These are phyloP conservation scores for Acanthornis magna DNA, from an alignment of 2,797 vertebrate genomes.

Conservation along the genomic window DNA sequence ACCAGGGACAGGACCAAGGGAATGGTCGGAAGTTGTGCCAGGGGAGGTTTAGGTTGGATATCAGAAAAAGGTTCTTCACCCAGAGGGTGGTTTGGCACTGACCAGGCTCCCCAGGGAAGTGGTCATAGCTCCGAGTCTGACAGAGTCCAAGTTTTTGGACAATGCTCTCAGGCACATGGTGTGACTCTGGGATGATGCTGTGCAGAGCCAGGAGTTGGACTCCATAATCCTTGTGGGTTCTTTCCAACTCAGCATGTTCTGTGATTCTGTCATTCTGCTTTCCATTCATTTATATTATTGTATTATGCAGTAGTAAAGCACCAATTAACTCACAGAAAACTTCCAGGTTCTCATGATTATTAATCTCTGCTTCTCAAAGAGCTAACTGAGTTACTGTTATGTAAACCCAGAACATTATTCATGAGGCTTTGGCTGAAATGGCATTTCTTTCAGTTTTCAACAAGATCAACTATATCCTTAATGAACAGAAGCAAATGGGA, in stretches of 20 bases:
- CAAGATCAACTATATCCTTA: constrained; percentile 18
- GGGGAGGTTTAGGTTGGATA: too few species aligned
- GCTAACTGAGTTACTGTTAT: constrained; percentile 37
- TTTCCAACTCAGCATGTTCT: background rate
- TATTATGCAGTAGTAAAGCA: background rate
- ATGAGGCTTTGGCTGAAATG: background rate
- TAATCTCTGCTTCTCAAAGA: constrained; percentile 38
- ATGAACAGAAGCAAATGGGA: constrained; percentile 31
- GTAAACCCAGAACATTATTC: constrained; percentile 43
- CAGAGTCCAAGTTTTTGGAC: background rate
- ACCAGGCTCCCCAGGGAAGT: background rate
- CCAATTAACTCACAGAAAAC: constrained; percentile 24
- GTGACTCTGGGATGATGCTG: background rate
- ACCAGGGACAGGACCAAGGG: fast-evolving
- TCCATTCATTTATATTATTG: background rate
- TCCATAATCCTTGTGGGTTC: background rate
- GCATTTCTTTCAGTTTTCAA: constrained; percentile 30
- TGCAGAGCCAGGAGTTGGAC: background rate
- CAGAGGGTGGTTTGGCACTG: background rate
- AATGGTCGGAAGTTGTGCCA: background rate
- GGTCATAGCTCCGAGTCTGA: background rate
- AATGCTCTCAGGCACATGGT: fast-evolving
- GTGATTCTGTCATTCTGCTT: background rate
- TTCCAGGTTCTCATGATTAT: constrained; percentile 38
- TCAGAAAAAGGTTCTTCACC: fast-evolving